A percentile compares a stretch with the other conserved stretches of the same genome.
These are phyloP conservation scores for Natrix natrix DNA, from an alignment of 2,797 vertebrate genomes.

Conservation along the genomic window DNA sequence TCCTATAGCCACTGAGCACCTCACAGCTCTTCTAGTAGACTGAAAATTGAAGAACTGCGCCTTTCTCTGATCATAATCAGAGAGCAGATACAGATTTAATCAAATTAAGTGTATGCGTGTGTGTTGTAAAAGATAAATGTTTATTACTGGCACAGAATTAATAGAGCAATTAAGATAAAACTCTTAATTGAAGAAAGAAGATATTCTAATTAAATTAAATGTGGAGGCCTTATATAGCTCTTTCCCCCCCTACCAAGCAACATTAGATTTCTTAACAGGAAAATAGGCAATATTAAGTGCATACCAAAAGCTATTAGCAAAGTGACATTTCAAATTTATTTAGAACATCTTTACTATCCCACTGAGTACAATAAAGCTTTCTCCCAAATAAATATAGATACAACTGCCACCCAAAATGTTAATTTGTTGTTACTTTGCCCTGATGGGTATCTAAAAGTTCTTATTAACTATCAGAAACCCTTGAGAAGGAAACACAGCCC, in stretches of 20 bases:
- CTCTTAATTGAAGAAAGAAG: constrained; percentile 18
- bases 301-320: constrained; percentile 10
- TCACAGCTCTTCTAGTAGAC: background rate
- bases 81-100: constrained; percentile 8
- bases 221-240: constrained; percentile 9
- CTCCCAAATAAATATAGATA: background rate
- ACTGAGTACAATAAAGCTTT: background rate
- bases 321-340: background rate
- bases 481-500: background rate
- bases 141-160: constrained; percentile 24
- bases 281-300: constrained; percentile 10
- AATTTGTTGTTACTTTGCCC: background rate
- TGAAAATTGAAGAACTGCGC: background rate
- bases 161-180: constrained; percentile 21
- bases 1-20: background rate
- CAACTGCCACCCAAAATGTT: background rate
- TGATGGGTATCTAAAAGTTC: background rate
- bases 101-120: background rate
- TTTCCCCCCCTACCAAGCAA: background rate
- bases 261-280: background rate
- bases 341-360: background rate
- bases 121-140: background rate
- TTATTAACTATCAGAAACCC: background rate
- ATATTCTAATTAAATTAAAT: constrained; percentile 36
- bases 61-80: background rate